Conservation (phyloP, 2,797 vertebrate genomes). For the Cossypha polioptera region DNA sequence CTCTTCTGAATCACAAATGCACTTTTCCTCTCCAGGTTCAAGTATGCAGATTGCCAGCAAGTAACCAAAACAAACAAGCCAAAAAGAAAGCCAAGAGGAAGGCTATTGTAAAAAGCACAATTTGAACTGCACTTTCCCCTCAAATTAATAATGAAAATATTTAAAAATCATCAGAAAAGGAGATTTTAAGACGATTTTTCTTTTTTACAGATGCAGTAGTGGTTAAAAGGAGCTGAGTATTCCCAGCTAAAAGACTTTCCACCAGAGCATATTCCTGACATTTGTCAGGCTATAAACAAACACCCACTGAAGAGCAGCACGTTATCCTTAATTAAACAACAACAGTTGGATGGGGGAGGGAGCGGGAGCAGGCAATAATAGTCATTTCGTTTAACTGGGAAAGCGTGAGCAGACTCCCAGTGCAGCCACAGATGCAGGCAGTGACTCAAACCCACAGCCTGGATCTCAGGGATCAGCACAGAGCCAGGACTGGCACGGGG, state of each 20-base stretch:
- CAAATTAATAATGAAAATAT: background rate
- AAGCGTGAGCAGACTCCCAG: background rate
- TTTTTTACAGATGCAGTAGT: background rate
- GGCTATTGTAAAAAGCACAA: background rate
- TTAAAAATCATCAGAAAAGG: background rate
- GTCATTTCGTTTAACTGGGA: background rate
- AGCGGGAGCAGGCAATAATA: slow-evolving; percentile 15
- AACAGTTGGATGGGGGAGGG: background rate
- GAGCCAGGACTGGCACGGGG: accelerated
- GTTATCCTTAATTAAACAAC: slow-evolving; percentile 58
- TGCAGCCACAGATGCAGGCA: background rate
- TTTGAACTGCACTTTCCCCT: background rate
- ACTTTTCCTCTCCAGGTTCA: background rate
- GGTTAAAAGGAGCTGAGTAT: background rate
- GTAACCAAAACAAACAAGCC: background rate
- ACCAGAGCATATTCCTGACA: slow-evolving; percentile 27
- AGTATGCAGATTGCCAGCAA: background rate
- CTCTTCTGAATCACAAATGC: background rate
- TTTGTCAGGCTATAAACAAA: slow-evolving; percentile 55
- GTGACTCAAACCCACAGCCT: background rate
- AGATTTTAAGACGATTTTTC: background rate
- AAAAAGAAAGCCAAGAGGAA: background rate
- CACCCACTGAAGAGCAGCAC: slow-evolving; percentile 40
- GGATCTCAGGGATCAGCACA: background rate
- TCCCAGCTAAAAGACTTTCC: background rate